A percentile compares a stretch with the other conserved stretches of the same genome.
phyloP scores from a whole-genome alignment of 2,888 invertebrate species.

The Pseudeuparius sepicola region DNA sequence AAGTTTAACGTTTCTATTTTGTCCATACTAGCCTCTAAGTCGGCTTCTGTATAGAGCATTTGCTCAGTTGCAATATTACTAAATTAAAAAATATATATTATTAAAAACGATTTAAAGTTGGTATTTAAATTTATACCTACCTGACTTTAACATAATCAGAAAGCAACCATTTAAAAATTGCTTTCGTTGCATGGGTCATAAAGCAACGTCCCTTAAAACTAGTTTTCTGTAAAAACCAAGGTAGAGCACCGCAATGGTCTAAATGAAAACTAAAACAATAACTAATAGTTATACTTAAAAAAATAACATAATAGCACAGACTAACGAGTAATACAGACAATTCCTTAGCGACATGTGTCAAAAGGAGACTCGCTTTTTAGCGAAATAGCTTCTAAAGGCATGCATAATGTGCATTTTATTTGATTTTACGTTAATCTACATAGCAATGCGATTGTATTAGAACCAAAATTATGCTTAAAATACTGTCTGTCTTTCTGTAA shows the following conservation, averaged over 20 bases:
- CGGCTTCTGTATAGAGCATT: constrained; percentile 95
- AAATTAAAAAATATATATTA: constrained; percentile 22
- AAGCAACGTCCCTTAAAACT: constrained; percentile 96
- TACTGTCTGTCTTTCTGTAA: too few relatives aligned
- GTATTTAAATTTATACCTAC: constrained; percentile 17
- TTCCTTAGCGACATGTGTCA: too few relatives aligned
- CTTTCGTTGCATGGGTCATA: constrained; percentile 99
- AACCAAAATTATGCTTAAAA: too few relatives aligned
- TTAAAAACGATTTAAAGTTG: background rate
- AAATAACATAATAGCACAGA: constrained; percentile 4
- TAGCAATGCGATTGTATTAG: too few relatives aligned
- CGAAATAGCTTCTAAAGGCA: too few relatives aligned
- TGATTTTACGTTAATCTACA: too few relatives aligned
- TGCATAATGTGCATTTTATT: too few relatives aligned
- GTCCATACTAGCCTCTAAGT: constrained; percentile 96
- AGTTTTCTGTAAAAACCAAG: constrained; percentile 96
- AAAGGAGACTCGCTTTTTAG: too few relatives aligned
- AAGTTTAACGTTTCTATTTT: constrained; percentile 98
- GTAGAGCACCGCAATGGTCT: constrained; percentile 96
- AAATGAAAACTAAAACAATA: constrained; percentile 83
- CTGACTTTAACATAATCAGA: constrained; percentile 97
- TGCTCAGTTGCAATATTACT: constrained; percentile 95
- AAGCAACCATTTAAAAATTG: constrained; percentile 95
- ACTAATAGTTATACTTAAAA: constrained; percentile 3
- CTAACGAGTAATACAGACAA: too few relatives aligned